These are phyloP conservation scores for Drosophila prosaltans DNA, from an alignment of 1,140 invertebrate genomes.

Conservation along the genomic window DNA sequence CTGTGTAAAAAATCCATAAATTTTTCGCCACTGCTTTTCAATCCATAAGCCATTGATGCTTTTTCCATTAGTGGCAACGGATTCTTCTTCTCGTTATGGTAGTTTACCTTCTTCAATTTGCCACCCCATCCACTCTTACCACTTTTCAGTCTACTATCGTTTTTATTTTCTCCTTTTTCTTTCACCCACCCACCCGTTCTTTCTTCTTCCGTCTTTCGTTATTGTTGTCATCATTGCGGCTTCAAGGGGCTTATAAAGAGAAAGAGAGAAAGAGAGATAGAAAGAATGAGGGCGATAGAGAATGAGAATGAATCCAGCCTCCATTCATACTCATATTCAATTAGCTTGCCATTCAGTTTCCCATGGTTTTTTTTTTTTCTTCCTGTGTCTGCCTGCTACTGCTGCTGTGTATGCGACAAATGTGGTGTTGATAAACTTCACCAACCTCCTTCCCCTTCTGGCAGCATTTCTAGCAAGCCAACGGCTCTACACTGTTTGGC, in stretches of 20 bases:
- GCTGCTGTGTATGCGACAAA: slow-evolving; percentile 35
- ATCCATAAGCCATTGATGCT: slow-evolving; percentile 78
- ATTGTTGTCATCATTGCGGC: slow-evolving; percentile 32
- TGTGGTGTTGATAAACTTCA: slow-evolving; percentile 56
- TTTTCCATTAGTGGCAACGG: slow-evolving; percentile 74
- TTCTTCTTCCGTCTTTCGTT: slow-evolving; percentile 6
- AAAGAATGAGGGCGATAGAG: neutral
- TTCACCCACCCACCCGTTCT: neutral
- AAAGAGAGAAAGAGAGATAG: neutral
- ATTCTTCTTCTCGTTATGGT: slow-evolving; percentile 27
- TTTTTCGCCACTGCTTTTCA: slow-evolving; percentile 62
- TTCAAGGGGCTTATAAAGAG: slow-evolving; percentile 40
- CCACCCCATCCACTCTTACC: slow-evolving; percentile 2
- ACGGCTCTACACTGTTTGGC: slow-evolving; percentile 4
- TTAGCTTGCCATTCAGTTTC: slow-evolving; percentile 61
- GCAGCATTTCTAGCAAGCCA: neutral
- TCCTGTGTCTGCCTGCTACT: neutral
- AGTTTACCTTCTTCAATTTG: slow-evolving; percentile 27
- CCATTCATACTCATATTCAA: slow-evolving; percentile 57
- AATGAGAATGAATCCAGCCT: neutral
- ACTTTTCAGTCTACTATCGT: slow-evolving; percentile 11
- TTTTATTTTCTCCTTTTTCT: slow-evolving; percentile 23
- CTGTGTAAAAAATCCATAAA: slow-evolving; percentile 69
- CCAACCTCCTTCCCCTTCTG: neutral
- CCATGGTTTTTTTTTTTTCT: neutral